Evolutionary conservation across 2,797 vertebrate species (phyloP), one percentile per base, ranked within the genome.

Genomic region (Argyrosomus regius): DNA sequence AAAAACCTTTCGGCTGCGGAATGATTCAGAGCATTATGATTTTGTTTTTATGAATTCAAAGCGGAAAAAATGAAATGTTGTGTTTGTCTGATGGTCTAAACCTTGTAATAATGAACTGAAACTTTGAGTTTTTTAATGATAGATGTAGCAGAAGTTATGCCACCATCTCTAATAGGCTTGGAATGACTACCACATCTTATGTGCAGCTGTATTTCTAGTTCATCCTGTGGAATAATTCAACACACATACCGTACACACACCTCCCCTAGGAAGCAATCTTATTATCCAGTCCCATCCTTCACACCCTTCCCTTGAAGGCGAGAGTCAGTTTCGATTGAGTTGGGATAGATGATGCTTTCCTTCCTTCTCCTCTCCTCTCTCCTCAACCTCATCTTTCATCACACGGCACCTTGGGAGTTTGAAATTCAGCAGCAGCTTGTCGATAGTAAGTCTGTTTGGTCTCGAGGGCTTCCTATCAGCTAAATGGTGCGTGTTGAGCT

Each of bases 401-500:
- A 58, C 58, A 31, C 58, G 5, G 45, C 18, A 72, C 77, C 73
- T 78, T 5, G 45, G 75, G 82, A 87, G 74, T 87, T 86, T 84
- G 78, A 87, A 81, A 85, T 78, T 77, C 76, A 80, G 84, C 84
- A 70, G 82, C 79, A 80, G 84, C 77, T 80, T 78, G 77, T 77
- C 76, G 71, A 83, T 86, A 67, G 72, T 65, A 48, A 82, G 72
- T 46, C 81, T 60, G 69, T 83, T 84, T 67, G 66, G 75, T 84
- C 87, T 81, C 82, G 1, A 50, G 82, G 88, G 86, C 78, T 86
- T 76, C 75, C 74, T 80, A 71, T 88, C 80, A 80, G 78, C 75
- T 85, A 81, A 81, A 87, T 86, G 81, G 77, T 80, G 82, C 41
- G 16, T 87, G 70, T 56, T 45, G 49, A 80, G 76, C 74, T 77